Percentiles rank a stretch among this genome's conserved stretches.
These are phyloP conservation scores for Puntigrus tetrazona DNA, from an alignment of 2,113 vertebrate species.

Conservation along the genomic window DNA sequence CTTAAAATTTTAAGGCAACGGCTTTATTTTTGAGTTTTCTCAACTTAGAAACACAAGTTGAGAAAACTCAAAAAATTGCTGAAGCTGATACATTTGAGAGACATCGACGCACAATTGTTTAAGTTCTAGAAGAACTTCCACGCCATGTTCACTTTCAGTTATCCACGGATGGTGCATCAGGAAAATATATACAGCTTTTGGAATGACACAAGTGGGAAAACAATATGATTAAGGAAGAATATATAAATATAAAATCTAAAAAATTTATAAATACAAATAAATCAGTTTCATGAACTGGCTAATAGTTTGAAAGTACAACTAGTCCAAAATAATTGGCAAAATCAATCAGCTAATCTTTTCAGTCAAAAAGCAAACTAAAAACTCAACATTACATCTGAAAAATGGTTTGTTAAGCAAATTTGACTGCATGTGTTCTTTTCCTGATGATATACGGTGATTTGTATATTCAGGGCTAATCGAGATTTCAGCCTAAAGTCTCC, in stretches of 20 bases:
- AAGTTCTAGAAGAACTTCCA: not conserved
- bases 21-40: too few relatives aligned
- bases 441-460: conserved; percentile 52
- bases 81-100: not conserved
- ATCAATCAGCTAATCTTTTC: not conserved
- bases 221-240: not conserved
- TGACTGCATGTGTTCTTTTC: conserved; percentile 25
- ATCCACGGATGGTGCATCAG: not conserved
- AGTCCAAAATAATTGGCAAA: not conserved
- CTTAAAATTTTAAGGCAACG: too few relatives aligned
- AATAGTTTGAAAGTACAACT: not conserved
- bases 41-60: too few relatives aligned
- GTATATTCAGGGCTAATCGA: conserved; percentile 41
- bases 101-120: not conserved
- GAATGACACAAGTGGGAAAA: not conserved
- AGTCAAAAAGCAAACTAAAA: conserved; percentile 14
- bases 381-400: not conserved
- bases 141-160: not conserved
- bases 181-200: not conserved
- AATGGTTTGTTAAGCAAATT: conserved; percentile 34
- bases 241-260: not conserved
- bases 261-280: too few relatives aligned
- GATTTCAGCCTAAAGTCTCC: conserved; percentile 24
- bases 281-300: not conserved
- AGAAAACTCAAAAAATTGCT: not conserved